Evolutionary conservation across 2,797 vertebrate species (phyloP), one percentile per base, ranked within the genome.

Genomic region (Aphelocoma californica): DNA sequence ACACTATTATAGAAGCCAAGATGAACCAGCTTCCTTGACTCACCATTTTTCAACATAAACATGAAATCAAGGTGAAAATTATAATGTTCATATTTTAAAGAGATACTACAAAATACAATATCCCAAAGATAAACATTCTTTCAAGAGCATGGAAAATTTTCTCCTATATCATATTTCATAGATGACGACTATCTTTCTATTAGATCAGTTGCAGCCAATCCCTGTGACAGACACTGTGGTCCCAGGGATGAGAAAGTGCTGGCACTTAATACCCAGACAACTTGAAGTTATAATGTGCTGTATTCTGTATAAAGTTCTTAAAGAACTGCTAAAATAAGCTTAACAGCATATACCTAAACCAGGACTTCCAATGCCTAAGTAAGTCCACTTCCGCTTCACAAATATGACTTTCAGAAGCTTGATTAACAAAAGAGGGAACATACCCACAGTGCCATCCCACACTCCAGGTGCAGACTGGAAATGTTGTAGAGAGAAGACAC

Each of bases 381-480:
- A 97, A 90, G 14, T 88, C 88, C 34, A 96, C 96, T 51, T 98
- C 96, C 81, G 81, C 98, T 95, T 97, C 90, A 48, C 91, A 97
- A 61, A 97, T 66, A 25, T 86, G 89, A 23, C 96, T 97, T 64
- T 97, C 72, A 71, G 97, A 98, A 62, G 95, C 70, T 80, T 95
- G 72, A 69, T 66, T 51, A 78, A 93, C 64, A 32, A 97, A 96
- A 56, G 97, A 97, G 92, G 92, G 97, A 89, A 99, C 98, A 34
- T 99, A 99, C 95, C 99, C 98, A 44, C 99, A 99, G 87, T 99
- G 99, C 99, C 99, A 99, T 64, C 99, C 99, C 74, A 98, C 95
- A 64, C 98, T 99, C 99, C 99, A 99, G 23, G 97, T 98, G 95
- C 99, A 99, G 45, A 98, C 98, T 21, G 99, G 99, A 92, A 98